Base-by-base conservation (phyloP, 1,140 invertebrate genomes). In the Bradynema listronoti region DNA sequence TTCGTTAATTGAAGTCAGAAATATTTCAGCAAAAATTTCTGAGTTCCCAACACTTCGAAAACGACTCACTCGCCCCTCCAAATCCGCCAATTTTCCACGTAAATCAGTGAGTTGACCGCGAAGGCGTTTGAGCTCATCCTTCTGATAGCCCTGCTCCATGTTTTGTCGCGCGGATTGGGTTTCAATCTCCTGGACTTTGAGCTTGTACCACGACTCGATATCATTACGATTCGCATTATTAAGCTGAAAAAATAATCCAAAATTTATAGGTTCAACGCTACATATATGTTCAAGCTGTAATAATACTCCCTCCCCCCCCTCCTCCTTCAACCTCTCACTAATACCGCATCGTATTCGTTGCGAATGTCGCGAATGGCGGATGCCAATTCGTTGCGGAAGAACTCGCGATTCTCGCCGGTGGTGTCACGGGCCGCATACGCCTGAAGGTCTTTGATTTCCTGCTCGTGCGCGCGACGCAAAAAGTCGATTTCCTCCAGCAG, bases 291-390 rank as follows among this genome's bases (percentile, higher is more conserved):
- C n/a, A n/a, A n/a, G n/a, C n/a, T n/a, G n/a, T n/a, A n/a, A n/a
- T n/a, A n/a, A n/a, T n/a, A n/a, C n/a, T n/a, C n/a, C 36, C n/a
- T 14, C 36, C 14, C 36, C 36, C n/a, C 36, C 14, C 36, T 39
- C 14, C n/a, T 14, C 36, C 36, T 14, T 39, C 36, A 14, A 14
- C 14, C 36, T 14, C 47, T 9, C 16, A 69, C 11, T 32, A 55
- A 52, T 49, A 49, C 46, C 22, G 41, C 6, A 30, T 83, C 82
- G 62, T 82, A 83, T 62, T 83, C 82, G 33, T 73, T 71, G 58
- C 82, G 80, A 56, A 83, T 82, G 59, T 83, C 82, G 32, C 80
- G 63, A 57, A 83, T 82, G 22, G 81, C 81, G 46, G 78, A 73
- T 27, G 80, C 74, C 45, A 83, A 65, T 60, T 83, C 82, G 61